Evolutionary conservation across 1,140 invertebrate species (phyloP).

Genomic region (Diabrotica undecimpunctata): DNA sequence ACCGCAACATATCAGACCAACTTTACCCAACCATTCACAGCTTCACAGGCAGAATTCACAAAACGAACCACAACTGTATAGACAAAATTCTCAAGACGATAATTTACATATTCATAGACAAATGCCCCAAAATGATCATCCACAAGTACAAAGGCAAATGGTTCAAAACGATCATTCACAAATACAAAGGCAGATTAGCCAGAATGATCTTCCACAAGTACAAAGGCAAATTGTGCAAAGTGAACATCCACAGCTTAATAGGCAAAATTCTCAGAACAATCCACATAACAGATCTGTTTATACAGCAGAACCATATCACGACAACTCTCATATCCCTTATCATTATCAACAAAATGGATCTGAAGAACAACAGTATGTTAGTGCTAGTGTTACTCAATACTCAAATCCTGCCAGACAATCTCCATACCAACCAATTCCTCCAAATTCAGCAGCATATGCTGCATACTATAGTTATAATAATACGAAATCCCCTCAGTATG

Average conservation of each 20-base stretch:
- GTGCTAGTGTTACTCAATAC: neutral
- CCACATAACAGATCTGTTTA: conserved; percentile 5
- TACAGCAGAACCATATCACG: neutral
- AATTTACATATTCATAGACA: neutral
- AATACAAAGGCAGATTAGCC: neutral
- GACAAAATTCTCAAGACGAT: conserved; percentile 2
- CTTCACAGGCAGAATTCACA: neutral
- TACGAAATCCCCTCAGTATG: conserved; percentile 1
- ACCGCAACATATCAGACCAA: neutral
- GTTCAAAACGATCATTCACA: neutral
- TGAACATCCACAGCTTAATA: neutral
- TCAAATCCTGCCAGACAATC: conserved; percentile 22
- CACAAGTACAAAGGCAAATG: neutral
- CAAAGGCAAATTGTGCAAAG: neutral
- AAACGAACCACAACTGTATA: neutral
- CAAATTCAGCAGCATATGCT: conserved; percentile 27
- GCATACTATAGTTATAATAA: conserved; percentile 13
- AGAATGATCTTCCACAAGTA: neutral
- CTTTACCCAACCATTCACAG: neutral
- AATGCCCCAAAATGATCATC: neutral
- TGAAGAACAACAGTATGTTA: neutral
- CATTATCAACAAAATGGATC: conserved; percentile 4
- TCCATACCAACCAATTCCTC: conserved; percentile 31
- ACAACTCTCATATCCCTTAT: neutral
- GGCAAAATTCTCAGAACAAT: conserved; percentile 11